Evolutionary conservation across 2,113 vertebrate species (phyloP), one percentile per base, ranked within the genome.

Genomic region (Chionomys nivalis): DNA sequence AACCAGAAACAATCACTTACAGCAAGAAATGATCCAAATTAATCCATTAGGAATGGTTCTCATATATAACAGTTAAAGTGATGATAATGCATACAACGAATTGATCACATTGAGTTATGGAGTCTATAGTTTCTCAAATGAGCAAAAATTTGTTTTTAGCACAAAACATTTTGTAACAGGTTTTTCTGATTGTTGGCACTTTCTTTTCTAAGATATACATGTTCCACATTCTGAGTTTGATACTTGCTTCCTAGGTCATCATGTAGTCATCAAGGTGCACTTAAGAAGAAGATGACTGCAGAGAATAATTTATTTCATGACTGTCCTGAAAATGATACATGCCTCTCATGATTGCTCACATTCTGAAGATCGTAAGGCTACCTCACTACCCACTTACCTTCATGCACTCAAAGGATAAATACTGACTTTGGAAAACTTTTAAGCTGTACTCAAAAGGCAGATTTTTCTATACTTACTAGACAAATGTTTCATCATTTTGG

Each of bases 351-450:
- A 94, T 79, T 87, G 44, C 9, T 91, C 39, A 89, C 16, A 31
- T 52, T 52, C 44, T 68, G 7, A 2, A 19, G 12, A n/a, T 42
- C 19, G 63, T 13, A 79, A 68, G 0, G 39, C 24, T 52, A 91
- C 3, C 1, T 61, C 28, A 36, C 3, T 73, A 39, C 33, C 36
- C 2, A 44, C 4, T 8, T 0, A 78, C 5, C 10, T 44, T 5
- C 36, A 36, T 26, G 3, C 16, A 39, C 63, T 78, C 4, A 16
- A 66, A 91, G 31, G 26, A 58, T 65, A 86, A n/a, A 21, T 63
- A 68, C 6, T 77, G 8, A 23, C 68, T 58, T 44, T 68, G 52
- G 68, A 5, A 72, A 47, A 58, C 8, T 17, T 63, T 14, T 42
- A 77, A 23, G 5, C 55, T 36, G 3, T 66, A 16, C 49, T n/a